Evolutionary conservation across 2,888 invertebrate genomes (phyloP), one percentile per base, ranked within the genome.

Genomic region (Chrysomela aeneicollis): DNA sequence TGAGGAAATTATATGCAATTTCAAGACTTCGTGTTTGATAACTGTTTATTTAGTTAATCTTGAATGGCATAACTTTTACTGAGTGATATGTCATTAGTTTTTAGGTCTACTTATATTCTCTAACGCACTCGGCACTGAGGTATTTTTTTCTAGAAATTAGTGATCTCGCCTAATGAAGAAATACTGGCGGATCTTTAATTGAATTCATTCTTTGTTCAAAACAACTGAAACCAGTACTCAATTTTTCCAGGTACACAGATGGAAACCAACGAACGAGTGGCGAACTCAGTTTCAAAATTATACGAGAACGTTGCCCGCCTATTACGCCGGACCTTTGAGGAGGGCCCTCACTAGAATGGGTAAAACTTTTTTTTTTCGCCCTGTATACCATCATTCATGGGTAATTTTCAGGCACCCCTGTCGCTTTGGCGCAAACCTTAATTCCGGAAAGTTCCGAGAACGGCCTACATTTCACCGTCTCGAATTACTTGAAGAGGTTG

Each of bases 301-400:
- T 79, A 88, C 98, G 74, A 91, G 95, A 74, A 92, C 94, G n/a
- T 94, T 98, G 89, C 99, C 99, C 10, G 91, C 94, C 3, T 99
- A 99, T 83, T 99, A 98, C 83, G 90, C 92, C 58, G 88, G 88
- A 74, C 95, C 97, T 22, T 84, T 99, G 73, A 88, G 95, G 71
- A 88, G 97, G 83, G 97, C 97, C 0, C 83, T 99, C 62, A 89
- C 92, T 8, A 89, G 95, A 80, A 96, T 98, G 91, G 95, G 94
- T 69, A 71, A 59, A 35, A 32, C 4, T 46, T 46, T 42, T 17
- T 0, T 42, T 59, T 22, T 26, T n/a, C 37, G 30, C 47, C 32
- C 42, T 12, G 22, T 46, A 30, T 6, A 10, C 26, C 10, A 19
- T 46, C 47, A 50, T 55, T 0, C 12, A 53, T 9, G 42, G 18